Conservation (phyloP, 2,113 vertebrate species). For the rabbit (Oryctolagus cuniculus) region mOryCun1.1 NC_091436.1:60156501-60157000, state of each 20-base stretch:
- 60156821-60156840: too few relatives aligned
- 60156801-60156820: too few relatives aligned
- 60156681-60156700: constrained; percentile 7
- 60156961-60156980: too few relatives aligned
- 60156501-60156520: neutral
- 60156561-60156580: constrained; percentile 6
- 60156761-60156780: neutral
- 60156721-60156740: neutral
- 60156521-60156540: neutral
- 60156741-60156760: neutral
- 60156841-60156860: too few relatives aligned
- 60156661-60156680: neutral
- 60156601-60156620: neutral
- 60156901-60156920: too few relatives aligned
- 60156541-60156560: neutral
- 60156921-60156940: too few relatives aligned
- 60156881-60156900: too few relatives aligned
- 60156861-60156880: too few relatives aligned
- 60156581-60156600: neutral
- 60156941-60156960: too few relatives aligned
- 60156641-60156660: constrained; percentile 18
- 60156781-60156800: neutral
- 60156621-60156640: constrained; percentile 34
- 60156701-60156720: constrained; percentile 27
- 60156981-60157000: too few relatives aligned